Conservation (phyloP, 2,888 invertebrate genomes). For the Alcis repandata region DNA sequence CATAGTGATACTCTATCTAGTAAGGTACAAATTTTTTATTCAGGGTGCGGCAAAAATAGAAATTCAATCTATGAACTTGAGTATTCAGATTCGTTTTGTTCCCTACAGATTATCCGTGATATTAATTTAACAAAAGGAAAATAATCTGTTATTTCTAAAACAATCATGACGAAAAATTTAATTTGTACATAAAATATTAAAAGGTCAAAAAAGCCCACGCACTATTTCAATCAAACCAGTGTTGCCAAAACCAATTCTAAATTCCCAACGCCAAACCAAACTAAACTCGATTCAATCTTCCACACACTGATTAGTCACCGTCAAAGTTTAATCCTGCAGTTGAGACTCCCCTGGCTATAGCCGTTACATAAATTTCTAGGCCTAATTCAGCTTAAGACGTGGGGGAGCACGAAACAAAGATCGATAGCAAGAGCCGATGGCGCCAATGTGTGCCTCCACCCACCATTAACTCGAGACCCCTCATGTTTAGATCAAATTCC, state of each 20-base stretch:
- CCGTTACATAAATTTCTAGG: conserved; percentile 77
- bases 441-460: conserved; percentile 76
- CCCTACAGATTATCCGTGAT: no score
- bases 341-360: conserved; percentile 63
- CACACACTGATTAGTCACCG: conserved; percentile 57
- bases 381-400: conserved; percentile 80
- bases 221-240: background rate
- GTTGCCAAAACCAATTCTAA: conserved; percentile 27
- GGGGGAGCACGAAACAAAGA: conserved; percentile 76
- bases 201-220: background rate
- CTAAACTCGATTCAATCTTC: conserved; percentile 49
- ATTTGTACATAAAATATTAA: background rate
- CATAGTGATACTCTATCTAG: no score
- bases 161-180: background rate
- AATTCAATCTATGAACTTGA: no score
- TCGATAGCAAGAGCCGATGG: conserved; percentile 82
- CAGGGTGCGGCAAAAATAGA: no score
- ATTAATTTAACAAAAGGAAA: background rate
- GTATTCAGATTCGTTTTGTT: no score
- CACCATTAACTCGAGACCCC: conserved; percentile 68
- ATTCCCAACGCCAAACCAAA: conserved; percentile 18
- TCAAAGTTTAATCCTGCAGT: conserved; percentile 60
- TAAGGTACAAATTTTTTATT: no score
- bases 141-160: background rate
- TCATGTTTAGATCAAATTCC: conserved; percentile 66